Evolutionary conservation across 2,797 vertebrate species (phyloP).

Genomic region (Phataginus tetradactyla): DNA sequence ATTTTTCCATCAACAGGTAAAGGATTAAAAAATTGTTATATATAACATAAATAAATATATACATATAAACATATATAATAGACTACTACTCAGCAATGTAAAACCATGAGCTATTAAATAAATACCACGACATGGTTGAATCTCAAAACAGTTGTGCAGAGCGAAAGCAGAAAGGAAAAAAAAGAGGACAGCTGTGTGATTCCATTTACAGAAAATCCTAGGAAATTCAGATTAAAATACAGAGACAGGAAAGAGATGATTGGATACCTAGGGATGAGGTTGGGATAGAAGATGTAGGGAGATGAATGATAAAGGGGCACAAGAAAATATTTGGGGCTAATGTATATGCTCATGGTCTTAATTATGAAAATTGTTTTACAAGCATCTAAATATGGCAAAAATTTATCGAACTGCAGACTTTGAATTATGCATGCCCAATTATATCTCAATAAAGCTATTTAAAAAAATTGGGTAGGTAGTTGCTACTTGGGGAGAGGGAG

Average conservation of each 20-base stretch:
- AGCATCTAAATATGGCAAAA: not conserved
- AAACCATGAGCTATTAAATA: not conserved
- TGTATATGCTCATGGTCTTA: not conserved
- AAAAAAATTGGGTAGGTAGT: not conserved
- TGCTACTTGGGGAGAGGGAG: not conserved
- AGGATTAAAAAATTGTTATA: not conserved
- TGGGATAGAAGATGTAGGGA: not conserved
- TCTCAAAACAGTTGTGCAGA: not conserved
- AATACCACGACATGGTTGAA: not conserved
- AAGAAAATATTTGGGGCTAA: not conserved
- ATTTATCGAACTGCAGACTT: not conserved
- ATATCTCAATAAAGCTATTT: not conserved
- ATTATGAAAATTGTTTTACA: not conserved
- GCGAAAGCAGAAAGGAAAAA: not conserved
- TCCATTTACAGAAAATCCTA: not conserved
- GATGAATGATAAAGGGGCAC: fast-evolving
- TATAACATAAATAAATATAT: not conserved
- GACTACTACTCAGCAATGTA: not conserved
- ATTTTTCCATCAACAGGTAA: not conserved
- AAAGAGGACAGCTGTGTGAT: not conserved
- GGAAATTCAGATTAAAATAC: not conserved
- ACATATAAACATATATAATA: not conserved
- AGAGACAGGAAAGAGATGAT: not conserved
- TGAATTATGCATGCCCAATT: not conserved
- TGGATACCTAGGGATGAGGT: fast-evolving